These are phyloP conservation scores for Microcebus griseorufus DNA, from an alignment of 2,113 vertebrate genomes.

Conservation along the genomic window DNA sequence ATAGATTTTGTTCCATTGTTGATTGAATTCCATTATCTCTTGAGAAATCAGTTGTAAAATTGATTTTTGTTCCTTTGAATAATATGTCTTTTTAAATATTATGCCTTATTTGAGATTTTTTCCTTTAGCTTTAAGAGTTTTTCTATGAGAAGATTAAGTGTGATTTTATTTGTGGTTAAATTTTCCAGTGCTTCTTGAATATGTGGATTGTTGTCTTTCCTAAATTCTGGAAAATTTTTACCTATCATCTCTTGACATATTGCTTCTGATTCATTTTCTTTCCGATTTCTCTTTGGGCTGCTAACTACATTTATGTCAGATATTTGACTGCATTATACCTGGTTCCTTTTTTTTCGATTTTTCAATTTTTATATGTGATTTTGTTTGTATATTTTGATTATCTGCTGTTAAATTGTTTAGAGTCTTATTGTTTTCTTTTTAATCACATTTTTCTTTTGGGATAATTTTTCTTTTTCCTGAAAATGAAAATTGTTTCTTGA, in stretches of 20 bases:
- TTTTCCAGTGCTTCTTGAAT: background rate
- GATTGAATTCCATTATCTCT: background rate
- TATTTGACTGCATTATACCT: background rate
- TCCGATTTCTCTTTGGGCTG: background rate
- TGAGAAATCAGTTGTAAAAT: background rate
- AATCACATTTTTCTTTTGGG: background rate
- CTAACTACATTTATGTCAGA: background rate
- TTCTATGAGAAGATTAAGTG: background rate
- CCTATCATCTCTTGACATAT: background rate
- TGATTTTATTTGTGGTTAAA: background rate
- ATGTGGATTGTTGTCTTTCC: background rate
- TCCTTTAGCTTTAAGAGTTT: background rate
- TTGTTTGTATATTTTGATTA: background rate
- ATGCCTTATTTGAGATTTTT: background rate
- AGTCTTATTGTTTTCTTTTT: background rate
- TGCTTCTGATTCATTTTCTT: background rate
- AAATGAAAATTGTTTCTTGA: background rate
- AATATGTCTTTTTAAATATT: background rate
- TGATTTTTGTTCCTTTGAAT: background rate
- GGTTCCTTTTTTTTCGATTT: background rate
- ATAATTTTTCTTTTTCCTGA: background rate
- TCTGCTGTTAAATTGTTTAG: background rate
- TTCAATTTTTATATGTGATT: background rate
- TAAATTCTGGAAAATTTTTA: background rate
- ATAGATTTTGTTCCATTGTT: background rate